Base-by-base conservation (phyloP, 2,888 invertebrate species). In the Smittia sp. region DNA sequence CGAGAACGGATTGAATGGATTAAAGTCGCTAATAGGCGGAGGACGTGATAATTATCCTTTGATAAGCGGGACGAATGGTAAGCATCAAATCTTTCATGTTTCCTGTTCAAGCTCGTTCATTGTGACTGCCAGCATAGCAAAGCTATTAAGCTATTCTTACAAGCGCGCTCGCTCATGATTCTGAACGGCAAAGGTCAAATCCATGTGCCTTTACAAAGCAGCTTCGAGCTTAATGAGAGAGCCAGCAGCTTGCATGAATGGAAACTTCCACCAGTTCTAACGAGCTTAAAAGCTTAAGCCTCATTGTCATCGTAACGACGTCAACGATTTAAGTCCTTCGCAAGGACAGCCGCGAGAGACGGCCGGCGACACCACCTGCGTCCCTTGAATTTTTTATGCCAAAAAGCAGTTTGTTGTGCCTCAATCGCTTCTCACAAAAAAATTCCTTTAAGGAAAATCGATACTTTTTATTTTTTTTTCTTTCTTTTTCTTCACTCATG, bases 1-100 rank as follows among this genome's bases (percentile, higher is more conserved):
- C 86, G 92, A 92, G 87, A 90, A 90, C 86, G 92, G 92, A 85
- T 87, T 90, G 82, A 92, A 92, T 86, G 92, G 92, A 85, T 87
- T 90, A 83, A 92, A 92, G 88, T 91, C 91, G 80, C 89, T 92
- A 85, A 89, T 92, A 83, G 82, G 83, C 78, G 82, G 83, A 78
- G 89, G 91, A 83, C 90, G 92, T 83, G 90, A 90, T 85, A 89
- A 90, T 84, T 90, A 88, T 85, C 90, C 90, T 79, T 85, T 90
- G 78, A 88, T 90, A 82, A 90, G 89, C 86, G 90, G 90, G 86
- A 87, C 90, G 83, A 87, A 88, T 87, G 83, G 83, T 83, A 77
- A 82, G 83, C 80, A 75, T 75, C 62, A 27, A 69, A 39, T 65
- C 32, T 54, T n/a, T 67, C 39, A 6, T 3, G 6, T 11, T n/a